Percentiles rank a stretch among this genome's conserved stretches.
Evolutionary conservation across 2,888 invertebrate genomes (phyloP).

Genomic region (Ophion slaviceki): DNA sequence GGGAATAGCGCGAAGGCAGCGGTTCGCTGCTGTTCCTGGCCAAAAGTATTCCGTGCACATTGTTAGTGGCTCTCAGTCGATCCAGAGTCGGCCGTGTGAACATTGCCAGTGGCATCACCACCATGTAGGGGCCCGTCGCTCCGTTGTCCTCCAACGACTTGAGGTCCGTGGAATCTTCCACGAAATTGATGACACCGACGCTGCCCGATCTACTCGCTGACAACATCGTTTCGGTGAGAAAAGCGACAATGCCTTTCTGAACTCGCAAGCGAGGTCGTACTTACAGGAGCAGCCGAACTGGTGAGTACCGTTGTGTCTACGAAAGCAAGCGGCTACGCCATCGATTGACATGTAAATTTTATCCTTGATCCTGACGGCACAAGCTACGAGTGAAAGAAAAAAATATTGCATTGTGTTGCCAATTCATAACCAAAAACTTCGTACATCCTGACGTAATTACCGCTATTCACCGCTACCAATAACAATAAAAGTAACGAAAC

Average conservation of each 20-base stretch:
- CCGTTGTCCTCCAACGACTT: constrained; percentile 89
- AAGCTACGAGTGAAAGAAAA: constrained; percentile 80
- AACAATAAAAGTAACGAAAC: constrained; percentile 62
- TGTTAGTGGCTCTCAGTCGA: constrained; percentile 84
- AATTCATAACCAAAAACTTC: constrained; percentile 29
- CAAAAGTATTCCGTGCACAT: constrained; percentile 89
- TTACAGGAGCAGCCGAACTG: constrained; percentile 97
- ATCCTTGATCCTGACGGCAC: constrained; percentile 88
- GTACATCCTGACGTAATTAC: constrained; percentile 40
- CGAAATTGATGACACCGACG: constrained; percentile 92
- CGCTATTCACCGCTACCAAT: constrained; percentile 41
- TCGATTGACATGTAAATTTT: constrained; percentile 92
- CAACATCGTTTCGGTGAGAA: constrained; percentile 70
- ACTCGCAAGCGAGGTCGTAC: constrained; percentile 77
- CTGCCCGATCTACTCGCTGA: constrained; percentile 91
- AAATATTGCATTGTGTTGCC: background rate
- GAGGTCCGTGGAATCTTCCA: constrained; percentile 88
- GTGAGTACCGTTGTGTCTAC: constrained; percentile 96
- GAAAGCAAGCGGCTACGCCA: constrained; percentile 92
- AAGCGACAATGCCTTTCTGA: background rate
- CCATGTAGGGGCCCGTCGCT: constrained; percentile 92
- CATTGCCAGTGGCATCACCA: constrained; percentile 88
- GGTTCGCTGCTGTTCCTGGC: constrained; percentile 84
- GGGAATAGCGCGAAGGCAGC: constrained; percentile 77
- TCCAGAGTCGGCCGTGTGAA: constrained; percentile 86